Percentiles rank a stretch among this genome's conserved stretches.
phyloP scores from a whole-genome alignment of 2,888 invertebrate genomes.

The Metallyticus violacea region DNA sequence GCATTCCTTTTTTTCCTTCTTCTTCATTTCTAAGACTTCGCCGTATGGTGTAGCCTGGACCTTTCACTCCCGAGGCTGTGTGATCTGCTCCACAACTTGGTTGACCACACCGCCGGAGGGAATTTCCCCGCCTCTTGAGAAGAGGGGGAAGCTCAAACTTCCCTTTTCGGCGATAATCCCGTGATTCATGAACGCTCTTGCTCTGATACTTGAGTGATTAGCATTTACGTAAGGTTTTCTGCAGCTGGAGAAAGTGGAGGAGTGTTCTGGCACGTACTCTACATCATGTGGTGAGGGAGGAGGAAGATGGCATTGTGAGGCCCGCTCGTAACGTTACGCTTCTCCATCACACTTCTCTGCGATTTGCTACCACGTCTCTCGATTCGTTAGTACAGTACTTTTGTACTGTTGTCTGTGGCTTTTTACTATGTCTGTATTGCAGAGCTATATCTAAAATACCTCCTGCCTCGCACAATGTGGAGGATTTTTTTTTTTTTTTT shows the following conservation, averaged over 20 bases:
- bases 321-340: too few species aligned
- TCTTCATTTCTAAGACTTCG: neutral
- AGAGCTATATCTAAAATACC: too few species aligned
- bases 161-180: neutral
- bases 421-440: too few species aligned
- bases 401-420: too few species aligned
- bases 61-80: neutral
- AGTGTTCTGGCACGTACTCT: neutral
- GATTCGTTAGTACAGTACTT: too few species aligned
- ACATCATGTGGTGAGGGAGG: neutral
- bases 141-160: neutral
- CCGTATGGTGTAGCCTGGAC: neutral
- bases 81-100: too few species aligned
- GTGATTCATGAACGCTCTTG: neutral
- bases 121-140: neutral
- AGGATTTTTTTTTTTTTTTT: too few species aligned
- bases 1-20: neutral
- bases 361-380: too few species aligned
- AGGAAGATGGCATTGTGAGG: neutral
- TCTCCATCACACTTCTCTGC: too few species aligned
- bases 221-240: neutral
- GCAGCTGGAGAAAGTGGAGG: neutral
- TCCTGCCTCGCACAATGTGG: too few species aligned
- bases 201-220: too few species aligned
- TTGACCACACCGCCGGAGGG: neutral